A percentile compares a stretch with the other conserved stretches of the same genome.
Evolutionary conservation across 2,797 vertebrate species (phyloP).

Genomic region (Todus mexicanus): DNA sequence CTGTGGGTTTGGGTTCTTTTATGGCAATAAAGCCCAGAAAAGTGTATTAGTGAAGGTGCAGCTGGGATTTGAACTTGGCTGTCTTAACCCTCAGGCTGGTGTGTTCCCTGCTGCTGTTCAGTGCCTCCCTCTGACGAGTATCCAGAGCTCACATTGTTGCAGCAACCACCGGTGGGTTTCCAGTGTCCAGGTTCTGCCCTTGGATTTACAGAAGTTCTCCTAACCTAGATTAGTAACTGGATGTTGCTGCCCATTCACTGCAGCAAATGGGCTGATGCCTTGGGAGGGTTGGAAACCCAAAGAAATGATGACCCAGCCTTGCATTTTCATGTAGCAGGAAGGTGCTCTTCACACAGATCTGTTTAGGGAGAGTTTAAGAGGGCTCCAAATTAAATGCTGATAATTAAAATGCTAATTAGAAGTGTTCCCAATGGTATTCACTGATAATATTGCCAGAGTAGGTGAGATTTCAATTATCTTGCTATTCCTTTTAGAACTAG

Average conservation of each 20-base stretch:
- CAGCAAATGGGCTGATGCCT: not conserved
- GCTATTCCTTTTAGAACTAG: not conserved
- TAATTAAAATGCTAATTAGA: conserved; percentile 32
- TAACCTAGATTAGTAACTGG: accelerated
- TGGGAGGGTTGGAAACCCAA: not conserved
- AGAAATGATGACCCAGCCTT: not conserved
- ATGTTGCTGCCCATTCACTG: not conserved
- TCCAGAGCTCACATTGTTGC: not conserved
- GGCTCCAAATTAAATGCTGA: not conserved
- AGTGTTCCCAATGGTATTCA: not conserved
- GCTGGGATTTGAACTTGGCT: not conserved
- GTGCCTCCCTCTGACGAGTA: not conserved
- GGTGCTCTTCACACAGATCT: not conserved
- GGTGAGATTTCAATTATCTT: conserved; percentile 6
- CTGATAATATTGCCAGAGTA: not conserved
- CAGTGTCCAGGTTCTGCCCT: not conserved
- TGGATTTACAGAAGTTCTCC: not conserved
- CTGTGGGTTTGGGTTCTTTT: not conserved
- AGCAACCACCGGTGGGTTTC: not conserved
- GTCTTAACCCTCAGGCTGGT: not conserved
- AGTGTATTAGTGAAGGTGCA: not conserved
- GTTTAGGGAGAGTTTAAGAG: not conserved
- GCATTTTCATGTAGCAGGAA: not conserved
- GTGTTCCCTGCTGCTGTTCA: not conserved
- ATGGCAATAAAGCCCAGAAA: not conserved